phyloP scores from a whole-genome alignment of 2,888 invertebrate species.

The Psylliodes chrysocephalus region DNA sequence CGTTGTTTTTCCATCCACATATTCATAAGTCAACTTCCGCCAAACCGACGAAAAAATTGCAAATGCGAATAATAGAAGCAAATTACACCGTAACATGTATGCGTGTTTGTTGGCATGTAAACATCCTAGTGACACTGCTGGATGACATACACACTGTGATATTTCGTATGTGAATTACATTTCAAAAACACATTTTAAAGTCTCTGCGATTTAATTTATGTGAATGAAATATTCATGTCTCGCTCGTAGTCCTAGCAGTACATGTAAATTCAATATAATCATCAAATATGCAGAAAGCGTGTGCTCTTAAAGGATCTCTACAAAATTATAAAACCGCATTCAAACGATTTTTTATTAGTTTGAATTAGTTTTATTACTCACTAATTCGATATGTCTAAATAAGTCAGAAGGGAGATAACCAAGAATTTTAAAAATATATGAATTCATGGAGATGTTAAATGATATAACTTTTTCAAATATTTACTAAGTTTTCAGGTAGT shows the following conservation, averaged over 20 bases:
- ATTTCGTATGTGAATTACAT: constrained; percentile 2
- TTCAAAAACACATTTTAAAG: background rate
- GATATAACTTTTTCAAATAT: no score
- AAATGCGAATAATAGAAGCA: background rate
- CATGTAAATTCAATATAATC: no score
- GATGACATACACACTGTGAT: background rate
- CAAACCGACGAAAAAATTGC: background rate
- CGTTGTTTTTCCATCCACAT: background rate
- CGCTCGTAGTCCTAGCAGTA: background rate
- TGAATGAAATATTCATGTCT: background rate
- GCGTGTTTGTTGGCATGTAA: background rate
- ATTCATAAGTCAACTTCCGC: background rate
- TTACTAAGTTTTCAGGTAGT: no score
- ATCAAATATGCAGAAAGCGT: no score
- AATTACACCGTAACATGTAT: background rate
- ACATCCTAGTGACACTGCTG: background rate
- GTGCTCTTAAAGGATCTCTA: no score
- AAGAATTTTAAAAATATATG: no score
- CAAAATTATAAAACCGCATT: no score
- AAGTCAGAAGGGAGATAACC: no score
- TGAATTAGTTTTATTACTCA: no score
- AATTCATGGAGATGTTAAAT: no score
- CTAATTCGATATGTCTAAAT: no score
- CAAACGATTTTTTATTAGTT: no score
- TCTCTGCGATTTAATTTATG: background rate